Base-by-base conservation (phyloP, 2,797 vertebrate genomes). In the Tapirus indicus region DNA sequence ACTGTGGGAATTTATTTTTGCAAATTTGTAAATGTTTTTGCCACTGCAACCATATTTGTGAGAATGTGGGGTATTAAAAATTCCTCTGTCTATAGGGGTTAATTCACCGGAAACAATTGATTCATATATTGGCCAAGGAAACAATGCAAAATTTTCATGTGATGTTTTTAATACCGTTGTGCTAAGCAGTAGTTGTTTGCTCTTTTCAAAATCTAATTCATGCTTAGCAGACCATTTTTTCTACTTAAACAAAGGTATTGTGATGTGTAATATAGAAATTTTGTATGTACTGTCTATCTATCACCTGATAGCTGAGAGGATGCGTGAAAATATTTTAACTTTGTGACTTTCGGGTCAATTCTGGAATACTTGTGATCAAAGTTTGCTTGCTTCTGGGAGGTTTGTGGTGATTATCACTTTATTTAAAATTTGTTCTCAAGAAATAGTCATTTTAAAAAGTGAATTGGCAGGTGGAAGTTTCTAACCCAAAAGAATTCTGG, bases 401-500 rank as follows among this genome's bases (percentile, higher is more conserved):
- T 97, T 98, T 94, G 84, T 98, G 96, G 95, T 96, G 97, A 96
- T 97, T 97, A 96, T 98, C 88, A 96, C 83, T 98, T 98, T 77
- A 97, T 44, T 97, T 97, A 41, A 97, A 74, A 85, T 98, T 97
- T 97, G 69, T 97, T 93, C 75, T 91, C 92, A 91, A 98, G 93
- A 74, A 98, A 97, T 88, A 74, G 86, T 98, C 83, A 90, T 98
- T 98, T 98, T 87, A 96, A 98, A 97, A 98, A 88, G 20, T 54
- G 95, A 98, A 98, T 98, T 98, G 97, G 97, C 97, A 98, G 97
- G 98, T 97, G 98, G 98, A 98, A 98, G 97, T 98, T 98, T 97
- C 97, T 98, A 98, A 98, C 98, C 98, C 98, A 97, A 98, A 96
- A 94, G 89, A 98, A 98, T 97, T 98, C 97, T 98, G 98, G 98